Evolutionary conservation across 2,797 vertebrate genomes (phyloP).

Genomic region (Molossus molossus): DNA sequence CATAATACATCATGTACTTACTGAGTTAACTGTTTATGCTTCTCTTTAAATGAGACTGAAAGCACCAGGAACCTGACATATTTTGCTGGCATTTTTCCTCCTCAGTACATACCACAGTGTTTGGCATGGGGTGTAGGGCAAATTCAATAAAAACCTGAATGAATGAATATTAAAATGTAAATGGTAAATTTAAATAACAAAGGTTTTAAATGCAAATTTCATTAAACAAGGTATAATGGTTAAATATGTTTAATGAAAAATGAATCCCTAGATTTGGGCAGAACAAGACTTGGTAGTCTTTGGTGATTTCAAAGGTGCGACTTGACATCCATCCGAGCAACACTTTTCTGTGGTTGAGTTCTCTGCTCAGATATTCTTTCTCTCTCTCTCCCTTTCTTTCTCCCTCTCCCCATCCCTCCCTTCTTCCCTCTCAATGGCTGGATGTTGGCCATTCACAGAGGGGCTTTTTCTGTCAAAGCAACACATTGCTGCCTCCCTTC

Average conservation of each 20-base stretch:
- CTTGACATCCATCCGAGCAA: background rate
- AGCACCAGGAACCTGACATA: background rate
- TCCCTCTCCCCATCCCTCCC: background rate
- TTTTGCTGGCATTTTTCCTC: background rate
- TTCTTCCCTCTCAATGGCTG: background rate
- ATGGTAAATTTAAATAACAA: conserved; percentile 3
- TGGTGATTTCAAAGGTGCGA: background rate
- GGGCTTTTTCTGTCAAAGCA: background rate
- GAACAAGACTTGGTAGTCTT: background rate
- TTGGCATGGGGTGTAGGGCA: background rate
- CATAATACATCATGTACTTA: background rate
- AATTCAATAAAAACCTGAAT: background rate
- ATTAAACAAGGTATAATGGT: background rate
- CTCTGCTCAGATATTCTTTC: background rate
- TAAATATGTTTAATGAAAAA: background rate
- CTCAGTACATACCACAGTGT: background rate
- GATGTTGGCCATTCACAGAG: background rate
- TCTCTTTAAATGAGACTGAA: background rate
- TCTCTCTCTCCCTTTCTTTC: background rate
- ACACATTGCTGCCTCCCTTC: background rate
- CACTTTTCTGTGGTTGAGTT: no score
- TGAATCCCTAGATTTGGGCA: background rate
- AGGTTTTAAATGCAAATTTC: background rate
- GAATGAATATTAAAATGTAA: background rate
- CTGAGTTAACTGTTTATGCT: background rate